Evolutionary conservation across 2,113 vertebrate species (phyloP), one percentile per base, ranked within the genome.

Genomic region (Corvus cornix): DNA sequence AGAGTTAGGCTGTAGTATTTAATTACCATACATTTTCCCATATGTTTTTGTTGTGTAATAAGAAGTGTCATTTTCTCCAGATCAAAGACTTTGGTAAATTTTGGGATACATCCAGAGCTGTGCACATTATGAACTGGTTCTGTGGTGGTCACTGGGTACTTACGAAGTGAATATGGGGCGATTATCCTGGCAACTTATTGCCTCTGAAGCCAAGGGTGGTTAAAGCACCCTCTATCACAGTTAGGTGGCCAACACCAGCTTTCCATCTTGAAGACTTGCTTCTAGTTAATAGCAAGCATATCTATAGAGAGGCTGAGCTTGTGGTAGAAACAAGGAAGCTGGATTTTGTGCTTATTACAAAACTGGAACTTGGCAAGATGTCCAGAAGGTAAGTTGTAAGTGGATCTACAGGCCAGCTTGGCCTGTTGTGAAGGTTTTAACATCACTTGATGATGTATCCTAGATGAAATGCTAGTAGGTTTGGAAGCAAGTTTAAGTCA

Each of bases 381-480:
- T 55, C 76, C 6, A 2, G 72, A 67, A 90, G 79, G 46, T 58
- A 55, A 77, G 20, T 62, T 77, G 14, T 48, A 77, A 69, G 68
- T 83, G 18, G 52, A 59, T 81, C 79, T 77, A 44, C 87, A 84
- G 89, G 68, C 90, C 37, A 80, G 72, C 43, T 56, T 84, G 75
- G 66, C 92, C 66, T 90, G 86, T 95, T 96, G 35, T 70, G 90
- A 85, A 80, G 68, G 43, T 63, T 86, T 88, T 43, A 88, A 77
- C 0, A 0, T 78, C 93, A 86, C 64, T 59, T 70, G 76, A 41
- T 90, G 79, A 95, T 90, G 39, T 90, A 86, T 74, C 43, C 76
- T 84, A 68, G 48, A 59, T 90, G 52, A 96, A 95, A 93, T 75
- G 56, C 86, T 92, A 95, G 89, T 81, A 67, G 48, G 48, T 90